Conservation (phyloP, 2,888 invertebrate species). For the Drosophila quinaria region DNA sequence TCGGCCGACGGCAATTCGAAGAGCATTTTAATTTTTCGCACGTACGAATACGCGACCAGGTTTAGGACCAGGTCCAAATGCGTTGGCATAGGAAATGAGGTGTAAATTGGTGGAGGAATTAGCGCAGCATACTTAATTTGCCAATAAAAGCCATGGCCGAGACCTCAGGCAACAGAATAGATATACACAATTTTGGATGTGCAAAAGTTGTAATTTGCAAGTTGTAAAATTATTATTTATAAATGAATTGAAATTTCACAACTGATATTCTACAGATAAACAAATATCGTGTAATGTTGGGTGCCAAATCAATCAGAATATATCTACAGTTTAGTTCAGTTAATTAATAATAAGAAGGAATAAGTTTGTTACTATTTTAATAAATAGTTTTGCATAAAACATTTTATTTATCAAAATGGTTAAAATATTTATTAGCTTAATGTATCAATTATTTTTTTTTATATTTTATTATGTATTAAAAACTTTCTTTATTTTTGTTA, state of each 20-base stretch:
- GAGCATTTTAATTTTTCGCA: slow-evolving; percentile 53
- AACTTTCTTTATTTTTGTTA: too few species aligned
- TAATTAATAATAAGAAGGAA: too few species aligned
- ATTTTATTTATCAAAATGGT: too few species aligned
- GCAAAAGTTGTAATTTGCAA: not conserved
- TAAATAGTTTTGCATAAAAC: too few species aligned
- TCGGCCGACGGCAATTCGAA: slow-evolving; percentile 63
- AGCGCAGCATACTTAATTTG: slow-evolving; percentile 78
- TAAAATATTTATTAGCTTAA: too few species aligned
- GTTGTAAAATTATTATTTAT: not conserved
- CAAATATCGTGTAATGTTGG: not conserved
- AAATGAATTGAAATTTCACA: not conserved
- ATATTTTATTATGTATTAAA: too few species aligned
- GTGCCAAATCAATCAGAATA: not conserved
- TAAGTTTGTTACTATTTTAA: too few species aligned
- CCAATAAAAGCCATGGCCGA: slow-evolving; percentile 27
- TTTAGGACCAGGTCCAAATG: slow-evolving; percentile 48
- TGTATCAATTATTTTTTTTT: too few species aligned
- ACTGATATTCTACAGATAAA: not conserved
- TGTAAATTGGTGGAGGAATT: slow-evolving; percentile 82
- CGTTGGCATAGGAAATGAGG: slow-evolving; percentile 80
- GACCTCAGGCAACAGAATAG: slow-evolving; percentile 2
- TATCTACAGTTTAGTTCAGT: too few species aligned
- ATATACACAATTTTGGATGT: not conserved
- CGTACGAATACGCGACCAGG: slow-evolving; percentile 59